phyloP scores from a whole-genome alignment of 2,797 vertebrate genomes.

The Delichon dasypus region DNA sequence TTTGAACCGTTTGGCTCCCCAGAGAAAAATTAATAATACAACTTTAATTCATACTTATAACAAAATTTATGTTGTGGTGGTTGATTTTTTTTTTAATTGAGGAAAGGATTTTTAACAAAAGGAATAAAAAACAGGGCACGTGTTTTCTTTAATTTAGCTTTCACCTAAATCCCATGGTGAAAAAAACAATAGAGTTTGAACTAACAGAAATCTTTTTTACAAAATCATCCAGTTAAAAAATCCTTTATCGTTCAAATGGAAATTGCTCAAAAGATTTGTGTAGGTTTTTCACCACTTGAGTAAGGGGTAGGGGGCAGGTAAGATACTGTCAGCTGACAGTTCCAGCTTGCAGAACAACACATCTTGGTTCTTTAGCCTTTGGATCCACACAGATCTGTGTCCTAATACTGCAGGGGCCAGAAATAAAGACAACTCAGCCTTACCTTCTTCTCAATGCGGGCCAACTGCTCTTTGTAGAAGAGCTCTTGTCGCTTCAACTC shows the following conservation, averaged over 20 bases:
- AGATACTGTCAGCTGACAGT: background rate
- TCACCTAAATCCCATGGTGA: constrained; percentile 40
- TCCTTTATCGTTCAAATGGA: constrained; percentile 5
- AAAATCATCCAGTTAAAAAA: constrained; percentile 21
- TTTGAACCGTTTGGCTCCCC: constrained; percentile 53
- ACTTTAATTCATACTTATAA: constrained; percentile 70
- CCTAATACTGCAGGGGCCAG: background rate
- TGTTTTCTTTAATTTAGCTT: constrained; percentile 18
- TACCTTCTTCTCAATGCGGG: constrained; percentile 88
- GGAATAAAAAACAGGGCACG: background rate
- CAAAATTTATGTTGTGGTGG: constrained; percentile 11
- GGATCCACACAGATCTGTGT: background rate
- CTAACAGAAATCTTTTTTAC: background rate
- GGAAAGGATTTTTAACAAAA: constrained; percentile 42
- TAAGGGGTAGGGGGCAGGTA: background rate
- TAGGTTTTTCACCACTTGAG: background rate
- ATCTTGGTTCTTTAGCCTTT: background rate
- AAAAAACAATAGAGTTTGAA: background rate
- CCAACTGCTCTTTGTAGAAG: constrained; percentile 90
- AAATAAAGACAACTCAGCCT: background rate
- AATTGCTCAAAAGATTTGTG: constrained; percentile 14
- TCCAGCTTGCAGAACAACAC: background rate
- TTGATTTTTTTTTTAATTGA: background rate
- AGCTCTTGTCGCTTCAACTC: constrained; percentile 82
- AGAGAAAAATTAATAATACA: constrained; percentile 70